A percentile compares a stretch with the other conserved stretches of the same genome.
These are phyloP conservation scores for Thripadectes ignobilis DNA, from an alignment of 2,797 vertebrate species.

Conservation along the genomic window DNA sequence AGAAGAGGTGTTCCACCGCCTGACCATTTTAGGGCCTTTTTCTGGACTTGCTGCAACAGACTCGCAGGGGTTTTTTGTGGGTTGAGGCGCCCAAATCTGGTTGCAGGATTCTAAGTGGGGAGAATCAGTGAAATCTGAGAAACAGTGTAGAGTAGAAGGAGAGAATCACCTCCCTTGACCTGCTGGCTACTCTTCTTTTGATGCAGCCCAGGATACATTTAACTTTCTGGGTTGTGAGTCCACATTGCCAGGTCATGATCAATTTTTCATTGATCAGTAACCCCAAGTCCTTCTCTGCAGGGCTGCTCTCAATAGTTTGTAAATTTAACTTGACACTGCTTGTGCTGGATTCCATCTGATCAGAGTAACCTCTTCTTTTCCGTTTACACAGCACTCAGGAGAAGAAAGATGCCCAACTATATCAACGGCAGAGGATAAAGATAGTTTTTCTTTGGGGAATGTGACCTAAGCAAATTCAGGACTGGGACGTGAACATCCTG, in stretches of 20 bases:
- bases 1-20: not conserved
- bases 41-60: not conserved
- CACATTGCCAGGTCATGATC: accelerated
- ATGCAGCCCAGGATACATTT: accelerated
- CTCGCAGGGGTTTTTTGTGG: not conserved
- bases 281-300: not conserved
- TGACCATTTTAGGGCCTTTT: not conserved
- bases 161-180: not conserved
- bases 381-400: not conserved
- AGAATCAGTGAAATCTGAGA: too few relatives aligned
- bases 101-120: not conserved
- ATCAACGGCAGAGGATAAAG: not conserved
- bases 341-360: not conserved
- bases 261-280: not conserved
- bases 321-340: not conserved
- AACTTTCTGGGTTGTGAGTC: not conserved
- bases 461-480: not conserved
- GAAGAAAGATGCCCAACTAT: not conserved
- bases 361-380: not conserved
- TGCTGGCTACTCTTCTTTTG: not conserved
- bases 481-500: not conserved
- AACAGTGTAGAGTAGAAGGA: accelerated
- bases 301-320: not conserved
- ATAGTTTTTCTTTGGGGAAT: not conserved
- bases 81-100: not conserved